Base-by-base conservation (phyloP, 1,140 invertebrate genomes). In the Muscidifurax raptorellus region DNA sequence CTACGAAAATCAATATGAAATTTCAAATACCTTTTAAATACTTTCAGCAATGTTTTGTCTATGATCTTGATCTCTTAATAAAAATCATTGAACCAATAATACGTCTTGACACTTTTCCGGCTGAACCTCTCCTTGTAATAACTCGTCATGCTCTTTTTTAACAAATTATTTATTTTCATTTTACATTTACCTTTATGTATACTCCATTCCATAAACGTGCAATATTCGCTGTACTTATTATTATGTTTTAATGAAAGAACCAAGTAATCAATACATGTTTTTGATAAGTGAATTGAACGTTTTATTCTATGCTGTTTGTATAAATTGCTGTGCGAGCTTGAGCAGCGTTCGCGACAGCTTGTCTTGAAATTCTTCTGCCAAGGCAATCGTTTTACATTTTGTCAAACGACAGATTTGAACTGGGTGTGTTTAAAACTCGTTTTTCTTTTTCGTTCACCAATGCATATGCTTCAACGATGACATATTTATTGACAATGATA, bases 381-480 rank as follows among this genome's bases (percentile, higher is more conserved):
- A 84, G 83, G 77, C 83, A 76, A 84, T 85, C 28, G 74, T 85
- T 76, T 85, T 77, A 80, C 69, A 75, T 47, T 81, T 67, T 25
- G 69, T 82, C 18, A 82, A 85, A 81, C 44, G 74, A 85, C 64
- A 81, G 59, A 77, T 85, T 85, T 82, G 78, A 85, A 81, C 74
- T 82, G 78, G 47, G 66, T 74, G 44, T 75, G 25, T 52, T 85
- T 76, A 78, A 78, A 77, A 69, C 28, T 64, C 10, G 71, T 75
- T 79, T 59, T 59, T 72, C 15, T 83, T 36, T 80, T 76, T 67
- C 52, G 12, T 72, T 80, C 32, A 75, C 47, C 59, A 67, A 79
- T 84, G 76, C 76, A 69, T 40, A 78, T 71, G 47, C 12, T 52
- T 78, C 18, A 80, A 66, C 28, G 78, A 80, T 75, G 83, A 80